Conservation (phyloP, 2,797 vertebrate genomes). For the Urosaurus nigricauda region DNA sequence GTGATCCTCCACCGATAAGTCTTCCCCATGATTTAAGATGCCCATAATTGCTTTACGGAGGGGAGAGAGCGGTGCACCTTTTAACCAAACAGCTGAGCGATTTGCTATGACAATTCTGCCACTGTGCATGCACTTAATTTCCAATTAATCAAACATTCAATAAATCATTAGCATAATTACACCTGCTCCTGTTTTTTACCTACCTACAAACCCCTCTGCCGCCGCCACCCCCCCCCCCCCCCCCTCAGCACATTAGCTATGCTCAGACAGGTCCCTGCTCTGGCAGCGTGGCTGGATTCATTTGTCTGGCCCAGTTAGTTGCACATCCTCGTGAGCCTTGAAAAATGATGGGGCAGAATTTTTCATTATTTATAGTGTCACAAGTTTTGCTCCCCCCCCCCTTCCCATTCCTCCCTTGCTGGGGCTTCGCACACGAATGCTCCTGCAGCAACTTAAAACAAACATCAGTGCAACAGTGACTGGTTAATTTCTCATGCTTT, state of each 20-base stretch:
- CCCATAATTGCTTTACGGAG: constrained; percentile 80
- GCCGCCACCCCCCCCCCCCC: constrained; percentile 57
- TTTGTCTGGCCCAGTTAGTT: constrained; percentile 80
- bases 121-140: constrained; percentile 82
- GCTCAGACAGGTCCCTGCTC: constrained; percentile 65
- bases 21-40: constrained; percentile 76
- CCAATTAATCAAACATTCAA: constrained; percentile 86
- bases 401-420: constrained; percentile 21
- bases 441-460: constrained; percentile 74
- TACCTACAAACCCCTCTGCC: constrained; percentile 28
- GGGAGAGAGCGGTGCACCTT: constrained; percentile 75
- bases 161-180: constrained; percentile 86
- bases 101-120: constrained; percentile 82
- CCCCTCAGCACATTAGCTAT: constrained; percentile 74
- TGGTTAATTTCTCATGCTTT: constrained; percentile 80
- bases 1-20: constrained; percentile 57
- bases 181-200: constrained; percentile 73
- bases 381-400: constrained; percentile 61
- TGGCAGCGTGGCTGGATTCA: constrained; percentile 68
- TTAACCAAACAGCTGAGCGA: constrained; percentile 81
- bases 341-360: constrained; percentile 74
- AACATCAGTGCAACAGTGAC: constrained; percentile 65
- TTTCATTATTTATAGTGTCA: constrained; percentile 80
- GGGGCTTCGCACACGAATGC: constrained; percentile 70
- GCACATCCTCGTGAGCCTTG: constrained; percentile 70